Evolutionary conservation across 2,888 invertebrate genomes (phyloP), one percentile per base, ranked within the genome.

Genomic region (Gasteruption jaculator): DNA sequence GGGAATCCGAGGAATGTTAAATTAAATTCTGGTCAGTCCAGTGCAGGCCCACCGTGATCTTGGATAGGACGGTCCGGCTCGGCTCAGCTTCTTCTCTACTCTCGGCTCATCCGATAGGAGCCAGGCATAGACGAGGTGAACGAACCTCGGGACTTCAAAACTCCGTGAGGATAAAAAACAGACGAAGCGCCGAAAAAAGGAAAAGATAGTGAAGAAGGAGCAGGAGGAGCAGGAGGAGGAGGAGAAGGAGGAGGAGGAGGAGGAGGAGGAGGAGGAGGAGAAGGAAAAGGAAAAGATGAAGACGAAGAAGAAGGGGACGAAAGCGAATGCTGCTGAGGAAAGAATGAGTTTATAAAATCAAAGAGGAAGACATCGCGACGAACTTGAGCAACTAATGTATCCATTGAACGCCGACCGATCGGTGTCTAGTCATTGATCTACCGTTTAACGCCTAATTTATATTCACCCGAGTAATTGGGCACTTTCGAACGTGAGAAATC

Each of bases 121-220:
- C n/a, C 27, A 29, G 36, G 27, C 24, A 58, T 54, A 61, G 60
- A 52, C 57, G 52, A 53, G 68, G 71, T 71, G 67, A 71, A 71
- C 63, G 70, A 71, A 68, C 71, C 62, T 66, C 60, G 65, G 58
- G 67, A 68, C 56, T 60, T 61, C 43, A 43, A 42, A 49, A 48
- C 29, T 47, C 49, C 48, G 53, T 51, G 46, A 45, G 34, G 33
- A 25, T 38, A 39, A 52, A 50, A 57, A 57, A 56, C 51, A 55
- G 49, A 51, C 52, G 55, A 52, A 58, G 54, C 51, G 49, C 49
- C 52, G 51, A 56, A 58, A 57, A 57, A 56, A 54, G 46, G 49
- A 43, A 38, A 43, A 45, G 44, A 45, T 43, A 50, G 37, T 20
- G 35, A 26, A 40, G 20, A 24, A 32, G 36, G 36, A 40, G 35